Conservation (phyloP, 2,113 vertebrate genomes). For the Xiphophorus hellerii region DNA sequence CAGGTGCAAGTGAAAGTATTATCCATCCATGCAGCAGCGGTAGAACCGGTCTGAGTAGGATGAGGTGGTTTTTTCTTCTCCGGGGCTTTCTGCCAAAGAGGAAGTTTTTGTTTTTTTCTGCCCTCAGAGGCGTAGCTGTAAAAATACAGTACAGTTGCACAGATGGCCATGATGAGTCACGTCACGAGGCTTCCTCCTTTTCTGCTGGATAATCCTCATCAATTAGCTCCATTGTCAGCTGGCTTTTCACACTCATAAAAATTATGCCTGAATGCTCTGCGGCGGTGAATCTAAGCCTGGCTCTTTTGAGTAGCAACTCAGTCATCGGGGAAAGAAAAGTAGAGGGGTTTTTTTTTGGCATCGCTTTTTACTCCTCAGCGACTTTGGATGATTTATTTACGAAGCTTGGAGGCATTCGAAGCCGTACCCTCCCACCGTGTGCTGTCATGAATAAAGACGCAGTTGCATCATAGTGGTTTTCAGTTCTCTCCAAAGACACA, state of each 20-base stretch:
- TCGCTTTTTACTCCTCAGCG: slow-evolving; percentile 53
- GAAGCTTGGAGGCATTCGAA: slow-evolving; percentile 45
- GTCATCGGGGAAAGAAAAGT: slow-evolving; percentile 50
- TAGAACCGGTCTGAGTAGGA: slow-evolving; percentile 24
- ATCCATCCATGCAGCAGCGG: slow-evolving; percentile 38
- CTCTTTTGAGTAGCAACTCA: slow-evolving; percentile 64
- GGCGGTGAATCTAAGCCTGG: slow-evolving; percentile 47
- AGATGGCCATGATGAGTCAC: slow-evolving; percentile 70
- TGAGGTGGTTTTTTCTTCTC: slow-evolving; percentile 34
- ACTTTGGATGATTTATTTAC: slow-evolving; percentile 72
- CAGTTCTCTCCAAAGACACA: slow-evolving; percentile 50
- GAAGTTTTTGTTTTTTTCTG: slow-evolving; percentile 53
- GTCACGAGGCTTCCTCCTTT: slow-evolving; percentile 67
- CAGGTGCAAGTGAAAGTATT: slow-evolving; percentile 63
- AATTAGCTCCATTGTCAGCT: slow-evolving; percentile 70
- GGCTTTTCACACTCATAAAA: slow-evolving; percentile 59
- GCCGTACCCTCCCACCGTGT: slow-evolving; percentile 59
- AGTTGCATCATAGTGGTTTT: slow-evolving; percentile 68
- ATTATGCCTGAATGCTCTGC: slow-evolving; percentile 51
- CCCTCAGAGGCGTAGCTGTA: slow-evolving; percentile 47
- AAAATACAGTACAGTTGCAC: slow-evolving; percentile 59
- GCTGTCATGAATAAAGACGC: slow-evolving; percentile 59
- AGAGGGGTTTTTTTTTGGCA: slow-evolving; percentile 17
- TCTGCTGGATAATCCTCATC: slow-evolving; percentile 69
- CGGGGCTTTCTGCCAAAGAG: slow-evolving; percentile 65